These are phyloP conservation scores for Seira musarum DNA, from an alignment of 2,888 invertebrate genomes.

Conservation along the genomic window DNA sequence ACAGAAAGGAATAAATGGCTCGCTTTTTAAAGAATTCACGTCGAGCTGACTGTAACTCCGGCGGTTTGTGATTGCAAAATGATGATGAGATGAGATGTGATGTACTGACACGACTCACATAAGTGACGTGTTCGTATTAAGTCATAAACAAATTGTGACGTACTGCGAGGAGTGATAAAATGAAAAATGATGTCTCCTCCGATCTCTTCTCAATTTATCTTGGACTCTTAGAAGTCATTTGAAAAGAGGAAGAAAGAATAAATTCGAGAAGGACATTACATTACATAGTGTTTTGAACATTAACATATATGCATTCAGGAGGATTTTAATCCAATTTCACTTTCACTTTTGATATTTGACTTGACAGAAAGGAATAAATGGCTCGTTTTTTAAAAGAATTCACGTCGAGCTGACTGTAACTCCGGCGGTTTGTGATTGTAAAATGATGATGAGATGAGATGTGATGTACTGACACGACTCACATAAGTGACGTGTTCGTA, in stretches of 20 bases:
- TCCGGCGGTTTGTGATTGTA: no score
- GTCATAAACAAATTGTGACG: no score
- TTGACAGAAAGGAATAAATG: neutral
- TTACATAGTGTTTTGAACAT: no score
- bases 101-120: neutral
- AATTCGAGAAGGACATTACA: no score
- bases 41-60: neutral
- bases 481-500: neutral
- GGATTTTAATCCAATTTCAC: conserved; percentile 7
- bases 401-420: neutral
- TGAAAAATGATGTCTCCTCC: no score
- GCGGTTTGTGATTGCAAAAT: no score
- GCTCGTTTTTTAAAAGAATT: neutral
- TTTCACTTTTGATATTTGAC: neutral
- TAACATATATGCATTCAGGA: no score
- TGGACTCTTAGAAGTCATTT: no score
- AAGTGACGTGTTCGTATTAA: no score
- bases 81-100: neutral
- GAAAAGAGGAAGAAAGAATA: conserved; percentile 3
- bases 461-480: neutral
- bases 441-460: no score
- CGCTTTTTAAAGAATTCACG: neutral
- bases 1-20: neutral
- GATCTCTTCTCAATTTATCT: no score
- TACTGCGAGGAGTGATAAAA: no score